These are phyloP conservation scores for Neoitamus cyanurus DNA, from an alignment of 2,888 invertebrate species.

Conservation along the genomic window DNA sequence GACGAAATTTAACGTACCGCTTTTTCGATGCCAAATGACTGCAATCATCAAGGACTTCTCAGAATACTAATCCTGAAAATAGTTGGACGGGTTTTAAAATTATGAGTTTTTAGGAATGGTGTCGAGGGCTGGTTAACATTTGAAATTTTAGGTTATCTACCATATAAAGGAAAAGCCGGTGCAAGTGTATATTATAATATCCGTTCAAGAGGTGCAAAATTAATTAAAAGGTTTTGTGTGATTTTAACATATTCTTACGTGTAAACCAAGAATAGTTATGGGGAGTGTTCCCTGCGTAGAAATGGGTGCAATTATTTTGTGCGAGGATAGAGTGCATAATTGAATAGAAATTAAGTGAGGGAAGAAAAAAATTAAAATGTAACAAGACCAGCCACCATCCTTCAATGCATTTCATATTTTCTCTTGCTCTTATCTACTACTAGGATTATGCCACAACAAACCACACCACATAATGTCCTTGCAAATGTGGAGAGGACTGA, in stretches of 20 bases:
- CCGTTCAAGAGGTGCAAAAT: neutral
- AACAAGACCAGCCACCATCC: neutral
- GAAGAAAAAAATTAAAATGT: neutral
- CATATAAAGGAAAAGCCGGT: no score
- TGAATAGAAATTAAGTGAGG: neutral
- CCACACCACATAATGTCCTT: neutral
- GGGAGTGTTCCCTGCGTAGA: neutral
- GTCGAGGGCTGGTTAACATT: no score
- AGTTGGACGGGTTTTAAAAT: no score
- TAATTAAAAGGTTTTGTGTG: neutral
- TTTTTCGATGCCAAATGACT: no score
- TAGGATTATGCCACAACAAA: neutral
- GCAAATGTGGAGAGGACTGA: neutral
- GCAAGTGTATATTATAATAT: no score
- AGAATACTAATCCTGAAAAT: no score
- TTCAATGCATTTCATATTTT: neutral
- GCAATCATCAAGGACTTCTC: no score
- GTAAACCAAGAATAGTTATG: neutral
- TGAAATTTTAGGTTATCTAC: no score
- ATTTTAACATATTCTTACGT: neutral
- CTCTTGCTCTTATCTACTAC: neutral
- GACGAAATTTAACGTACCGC: no score
- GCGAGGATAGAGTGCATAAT: neutral
- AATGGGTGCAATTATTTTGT: neutral
- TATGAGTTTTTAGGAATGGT: no score